phyloP scores from a whole-genome alignment of 2,888 invertebrate genomes.

The Papilio demoleus region DNA sequence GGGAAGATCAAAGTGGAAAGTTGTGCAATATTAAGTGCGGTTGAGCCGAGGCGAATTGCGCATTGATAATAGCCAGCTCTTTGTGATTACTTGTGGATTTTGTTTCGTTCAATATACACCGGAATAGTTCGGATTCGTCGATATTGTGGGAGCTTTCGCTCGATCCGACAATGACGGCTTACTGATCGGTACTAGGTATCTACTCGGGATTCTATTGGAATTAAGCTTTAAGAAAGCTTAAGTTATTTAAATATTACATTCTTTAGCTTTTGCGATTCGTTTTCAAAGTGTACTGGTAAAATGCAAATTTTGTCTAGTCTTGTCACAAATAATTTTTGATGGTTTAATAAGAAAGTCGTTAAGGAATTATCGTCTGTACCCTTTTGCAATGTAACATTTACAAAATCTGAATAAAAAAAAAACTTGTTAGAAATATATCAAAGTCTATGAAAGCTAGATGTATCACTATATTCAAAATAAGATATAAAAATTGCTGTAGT shows the following conservation, averaged over 20 bases:
- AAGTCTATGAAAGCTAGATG: too few species aligned
- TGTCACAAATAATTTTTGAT: too few species aligned
- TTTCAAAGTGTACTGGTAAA: too few species aligned
- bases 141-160: slow-evolving; percentile 1
- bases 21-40: slow-evolving; percentile 4
- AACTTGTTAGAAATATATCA: too few species aligned
- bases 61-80: slow-evolving; percentile 21
- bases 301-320: too few species aligned
- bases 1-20: slow-evolving; percentile 12
- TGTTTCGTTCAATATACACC: slow-evolving; percentile 14
- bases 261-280: not conserved
- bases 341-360: too few species aligned
- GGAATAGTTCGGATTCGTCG: slow-evolving; percentile 8
- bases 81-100: slow-evolving; percentile 14
- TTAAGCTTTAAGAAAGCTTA: not conserved
- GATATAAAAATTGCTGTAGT: too few species aligned
- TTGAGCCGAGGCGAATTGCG: slow-evolving; percentile 18
- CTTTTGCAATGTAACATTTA: too few species aligned
- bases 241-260: not conserved
- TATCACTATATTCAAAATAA: too few species aligned
- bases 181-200: not conserved
- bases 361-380: too few species aligned
- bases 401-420: too few species aligned
- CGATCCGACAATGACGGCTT: not conserved
- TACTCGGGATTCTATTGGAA: not conserved